phyloP scores from a whole-genome alignment of 2,888 invertebrate species.

The Onchidella celtica region DNA sequence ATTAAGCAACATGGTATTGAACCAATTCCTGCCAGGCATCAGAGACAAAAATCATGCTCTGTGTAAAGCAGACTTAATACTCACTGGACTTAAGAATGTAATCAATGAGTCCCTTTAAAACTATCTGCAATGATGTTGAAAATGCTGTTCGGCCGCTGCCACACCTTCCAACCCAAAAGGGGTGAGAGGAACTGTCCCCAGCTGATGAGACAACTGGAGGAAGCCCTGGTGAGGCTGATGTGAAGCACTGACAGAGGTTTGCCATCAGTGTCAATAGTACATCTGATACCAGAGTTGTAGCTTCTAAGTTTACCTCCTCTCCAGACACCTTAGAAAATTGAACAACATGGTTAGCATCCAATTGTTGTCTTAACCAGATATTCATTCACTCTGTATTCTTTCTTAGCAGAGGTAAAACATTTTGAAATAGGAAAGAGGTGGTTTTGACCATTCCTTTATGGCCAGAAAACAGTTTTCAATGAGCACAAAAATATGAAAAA shows the following conservation, averaged over 20 bases:
- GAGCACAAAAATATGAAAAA: no score
- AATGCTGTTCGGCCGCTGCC: conserved; percentile 74
- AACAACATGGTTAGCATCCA: no score
- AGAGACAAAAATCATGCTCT: no score
- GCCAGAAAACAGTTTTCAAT: no score
- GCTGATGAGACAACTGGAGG: conserved; percentile 48
- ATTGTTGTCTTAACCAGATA: no score
- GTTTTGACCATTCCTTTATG: no score
- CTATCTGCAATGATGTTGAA: conserved; percentile 78
- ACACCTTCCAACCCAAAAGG: conserved; percentile 80
- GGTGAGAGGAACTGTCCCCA: conserved; percentile 72
- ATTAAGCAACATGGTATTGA: no score
- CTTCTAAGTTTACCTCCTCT: conserved; percentile 87
- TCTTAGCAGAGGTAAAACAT: no score
- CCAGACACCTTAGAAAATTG: conserved; percentile 66
- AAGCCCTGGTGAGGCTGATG: conserved; percentile 40
- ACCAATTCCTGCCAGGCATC: no score
- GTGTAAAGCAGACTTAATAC: no score
- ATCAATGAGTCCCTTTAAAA: conserved; percentile 86
- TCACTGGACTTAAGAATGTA: conserved; percentile 88
- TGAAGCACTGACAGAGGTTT: conserved; percentile 84
- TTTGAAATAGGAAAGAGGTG: no score
- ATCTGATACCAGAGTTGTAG: conserved; percentile 89
- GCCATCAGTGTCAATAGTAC: conserved; percentile 89
- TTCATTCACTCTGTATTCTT: no score